Percentiles rank a stretch among this genome's conserved stretches.
Evolutionary conservation across 2,113 vertebrate genomes (phyloP).

Genomic region (Rana temporaria): DNA sequence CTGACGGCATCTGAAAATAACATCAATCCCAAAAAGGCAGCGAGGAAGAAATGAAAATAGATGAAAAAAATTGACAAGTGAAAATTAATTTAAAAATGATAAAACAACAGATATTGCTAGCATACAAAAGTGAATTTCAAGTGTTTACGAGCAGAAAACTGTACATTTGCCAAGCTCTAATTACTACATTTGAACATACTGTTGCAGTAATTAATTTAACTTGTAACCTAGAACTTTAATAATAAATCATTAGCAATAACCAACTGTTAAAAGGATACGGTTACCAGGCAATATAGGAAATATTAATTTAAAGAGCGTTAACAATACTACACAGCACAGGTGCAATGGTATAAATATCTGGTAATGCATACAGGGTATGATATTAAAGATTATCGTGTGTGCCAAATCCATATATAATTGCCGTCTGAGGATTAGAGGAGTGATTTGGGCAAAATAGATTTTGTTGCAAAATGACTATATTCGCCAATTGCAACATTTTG

Average conservation of each 20-base stretch:
- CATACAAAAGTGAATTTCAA: not conserved
- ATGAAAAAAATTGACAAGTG: not conserved
- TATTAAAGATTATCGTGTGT: too few relatives aligned
- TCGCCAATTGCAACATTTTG: too few relatives aligned
- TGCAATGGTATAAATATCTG: too few relatives aligned
- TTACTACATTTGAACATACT: slow-evolving; percentile 3
- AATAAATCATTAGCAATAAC: not conserved
- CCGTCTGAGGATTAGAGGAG: too few relatives aligned
- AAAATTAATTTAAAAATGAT: not conserved
- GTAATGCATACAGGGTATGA: too few relatives aligned
- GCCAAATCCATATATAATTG: too few relatives aligned
- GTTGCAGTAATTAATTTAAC: slow-evolving; percentile 6
- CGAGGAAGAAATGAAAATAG: not conserved
- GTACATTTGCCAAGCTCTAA: not conserved
- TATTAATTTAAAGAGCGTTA: too few relatives aligned
- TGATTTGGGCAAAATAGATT: too few relatives aligned
- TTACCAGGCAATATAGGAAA: not conserved
- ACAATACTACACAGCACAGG: too few relatives aligned
- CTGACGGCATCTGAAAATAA: slow-evolving; percentile 1
- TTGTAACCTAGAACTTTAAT: slow-evolving; percentile 7
- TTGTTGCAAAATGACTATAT: too few relatives aligned
- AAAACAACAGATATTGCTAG: not conserved
- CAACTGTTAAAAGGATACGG: not conserved
- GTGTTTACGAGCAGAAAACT: not conserved
- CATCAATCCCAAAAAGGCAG: not conserved